Evolutionary conservation across 2,113 vertebrate species (phyloP).

Genomic region (Collichthys lucidus): DNA sequence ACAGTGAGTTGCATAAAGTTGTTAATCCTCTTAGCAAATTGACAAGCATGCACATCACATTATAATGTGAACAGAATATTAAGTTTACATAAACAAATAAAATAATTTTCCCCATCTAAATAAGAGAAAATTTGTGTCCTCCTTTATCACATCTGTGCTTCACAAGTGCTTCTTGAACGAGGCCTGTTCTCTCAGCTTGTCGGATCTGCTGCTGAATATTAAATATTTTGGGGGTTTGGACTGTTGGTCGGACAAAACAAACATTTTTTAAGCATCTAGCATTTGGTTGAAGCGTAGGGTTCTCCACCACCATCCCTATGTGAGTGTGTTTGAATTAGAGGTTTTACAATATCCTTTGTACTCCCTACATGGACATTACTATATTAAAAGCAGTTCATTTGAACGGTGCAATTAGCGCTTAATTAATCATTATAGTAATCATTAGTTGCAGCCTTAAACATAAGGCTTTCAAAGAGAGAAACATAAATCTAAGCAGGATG

Average conservation of each 20-base stretch:
- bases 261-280: neutral
- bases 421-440: slow-evolving; percentile 21
- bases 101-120: too few relatives aligned
- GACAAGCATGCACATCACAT: too few relatives aligned
- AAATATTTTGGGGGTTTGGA: neutral
- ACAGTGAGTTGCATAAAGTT: neutral
- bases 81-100: too few relatives aligned
- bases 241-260: neutral
- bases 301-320: neutral
- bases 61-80: too few relatives aligned
- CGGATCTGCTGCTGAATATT: neutral
- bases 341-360: neutral
- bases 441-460: slow-evolving; percentile 20
- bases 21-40: too few relatives aligned
- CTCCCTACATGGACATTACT: neutral
- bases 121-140: neutral
- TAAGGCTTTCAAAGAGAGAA: neutral
- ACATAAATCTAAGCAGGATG: slow-evolving; percentile 5
- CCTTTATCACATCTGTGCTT: neutral
- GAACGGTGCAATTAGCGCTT: neutral
- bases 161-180: neutral
- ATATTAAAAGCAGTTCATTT: slow-evolving; percentile 13
- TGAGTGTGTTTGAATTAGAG: neutral
- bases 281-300: neutral
- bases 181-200: neutral